Evolutionary conservation across 2,888 invertebrate genomes (phyloP), one percentile per base, ranked within the genome.

Genomic region (Conistra vaccinii): DNA sequence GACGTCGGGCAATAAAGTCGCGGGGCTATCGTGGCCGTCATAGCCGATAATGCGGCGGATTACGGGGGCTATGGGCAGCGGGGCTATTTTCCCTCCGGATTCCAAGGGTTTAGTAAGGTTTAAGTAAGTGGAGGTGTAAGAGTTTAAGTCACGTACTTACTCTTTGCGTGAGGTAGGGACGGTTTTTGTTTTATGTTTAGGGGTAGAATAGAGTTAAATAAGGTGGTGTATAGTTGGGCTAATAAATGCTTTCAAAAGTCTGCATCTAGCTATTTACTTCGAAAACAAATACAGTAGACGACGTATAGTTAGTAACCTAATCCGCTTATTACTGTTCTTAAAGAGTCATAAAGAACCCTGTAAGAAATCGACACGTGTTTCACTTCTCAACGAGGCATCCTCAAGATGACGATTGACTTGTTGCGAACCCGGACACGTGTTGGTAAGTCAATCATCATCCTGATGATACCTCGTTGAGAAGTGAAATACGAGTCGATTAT

Each of bases 41-140:
- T 81, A 83, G 88, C 83, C 85, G 75, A 88, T 86, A 87, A 86
- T 81, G 77, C 81, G 77, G 67, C 66, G 76, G 81, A 83, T 88
- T 88, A 86, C 78, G 48, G 66, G 29, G 74, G 61, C 74, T 73
- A 62, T 63, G 48, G 61, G 39, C 72, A 72, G 48, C 32, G 23
- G 26, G 62, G 66, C 69, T 70, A 76, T 82, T 79, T 80, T 80
- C 77, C 78, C 67, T 88, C 74, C 66, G 65, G 65, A 70, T 68
- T 76, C 67, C 14, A 42, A 83, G 63, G 82, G 73, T 71, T 81
- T 71, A 73, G 57, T 45, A 32, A 78, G 79, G 79, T 74, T 83
- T 78, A 82, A 74, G 66, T 76, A 79, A 83, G 83, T 85, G 78
- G 45, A 85, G 71, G 73, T 77, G 77, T 87, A 68, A 76, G 76